Evolutionary conservation across 2,888 invertebrate genomes (phyloP), one percentile per base, ranked within the genome.

Genomic region (Chrysina gloriosa): DNA sequence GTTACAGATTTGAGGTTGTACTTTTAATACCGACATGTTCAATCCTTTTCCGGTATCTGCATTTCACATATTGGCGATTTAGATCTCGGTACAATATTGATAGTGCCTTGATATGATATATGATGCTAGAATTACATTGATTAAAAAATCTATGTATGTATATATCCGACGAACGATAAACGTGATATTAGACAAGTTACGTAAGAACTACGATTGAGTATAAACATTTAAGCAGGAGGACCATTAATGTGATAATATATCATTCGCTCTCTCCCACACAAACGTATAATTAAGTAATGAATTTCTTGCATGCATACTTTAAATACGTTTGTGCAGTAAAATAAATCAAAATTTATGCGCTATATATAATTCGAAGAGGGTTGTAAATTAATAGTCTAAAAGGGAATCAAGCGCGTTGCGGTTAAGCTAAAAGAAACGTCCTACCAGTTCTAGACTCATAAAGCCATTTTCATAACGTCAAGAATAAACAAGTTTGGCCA

Each of bases 391-490:
- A 42, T 27, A 45, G 27, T 42, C 42, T 61, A 42, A 61, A 61
- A 61, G 45, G 42, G 58, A 42, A 61, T 42, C 58, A 42, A 42
- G 42, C 27, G 14, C 45, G 45, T 52, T 64, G 64, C 50, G 64
- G 64, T 64, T 23, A 45, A n/a, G 39, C 39, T 19, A 7, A 1
- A 52, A 52, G 52, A 50, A 50, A 64, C 52, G 39, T 39, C 64
- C 31, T 64, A 64, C 64, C 64, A 64, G 64, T 64, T 52, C 64
- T 39, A 64, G 50, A 52, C 64, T 52, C 64, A 63, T 63, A 64
- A 64, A 64, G 52, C 64, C 64, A 64, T 64, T 64, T 64, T 64
- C 64, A 64, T 64, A 52, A 64, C 64, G 64, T 50, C 64, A 52
- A 39, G 64, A 64, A 52, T 64, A 64, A 31, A 64, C 52, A 64